Evolutionary conservation across 2,888 invertebrate species (phyloP), one percentile per base, ranked within the genome.

Genomic region (Parnassius mnemosyne): DNA sequence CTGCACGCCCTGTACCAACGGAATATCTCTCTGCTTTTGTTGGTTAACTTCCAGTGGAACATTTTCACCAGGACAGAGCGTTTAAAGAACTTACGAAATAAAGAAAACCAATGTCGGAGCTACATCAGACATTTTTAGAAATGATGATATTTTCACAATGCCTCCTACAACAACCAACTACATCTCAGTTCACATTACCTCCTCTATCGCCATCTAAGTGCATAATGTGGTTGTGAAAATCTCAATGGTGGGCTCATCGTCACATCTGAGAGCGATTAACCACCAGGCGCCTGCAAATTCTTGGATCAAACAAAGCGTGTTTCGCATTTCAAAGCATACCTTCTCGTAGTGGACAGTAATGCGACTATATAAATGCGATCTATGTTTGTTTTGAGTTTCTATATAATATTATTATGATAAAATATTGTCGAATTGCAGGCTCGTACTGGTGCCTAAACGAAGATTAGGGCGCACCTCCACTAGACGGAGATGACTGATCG

Each of bases 161-260:
- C 13, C 51, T 51, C 44, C 57, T 50, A 53, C 63, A 57, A 41
- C 16, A 13, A 16, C 16, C 63, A 60, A 67, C 59, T 65, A 49
- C 13, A 13, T 49, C 47, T n/a, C 47, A 62, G 66, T 66, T 64
- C 71, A 71, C 70, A 71, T 74, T 72, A 71, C 68, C 65, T 61
- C 47, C 13, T 49, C 68, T 66, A 65, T 68, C 60, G 69, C 63
- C 60, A 60, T 65, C 65, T 67, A 64, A 74, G 71, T 73, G 74
- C 71, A 72, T 72, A 70, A 70, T 67, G 75, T 65, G 72, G 70
- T 70, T 66, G 67, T 66, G 64, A 66, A 70, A 71, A 72, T 71
- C 71, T 68, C 71, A 64, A 66, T 52, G 66, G 65, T 65, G 65
- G 71, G 63, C 68, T 70, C 71, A 70, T 71, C 70, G 71, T 65